Base-by-base conservation (phyloP, 2,888 invertebrate species). In the Chaitophorus viminalis region DNA sequence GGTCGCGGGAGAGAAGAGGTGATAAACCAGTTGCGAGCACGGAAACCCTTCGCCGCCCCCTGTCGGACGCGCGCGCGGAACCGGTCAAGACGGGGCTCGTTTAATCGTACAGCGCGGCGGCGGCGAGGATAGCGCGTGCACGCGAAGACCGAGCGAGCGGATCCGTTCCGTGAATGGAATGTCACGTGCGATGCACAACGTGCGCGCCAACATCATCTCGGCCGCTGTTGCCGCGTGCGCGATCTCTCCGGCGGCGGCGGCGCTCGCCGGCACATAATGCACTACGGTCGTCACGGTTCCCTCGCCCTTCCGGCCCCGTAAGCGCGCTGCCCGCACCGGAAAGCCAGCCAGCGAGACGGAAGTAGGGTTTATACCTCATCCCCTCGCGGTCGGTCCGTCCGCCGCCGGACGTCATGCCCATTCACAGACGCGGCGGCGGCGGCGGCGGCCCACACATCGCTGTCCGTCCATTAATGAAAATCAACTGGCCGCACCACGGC, bases 41-140 rank as follows among this genome's bases (percentile, higher is more conserved):
- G 87, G 87, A 87, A 87, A 87, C 87, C 87, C 87, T 81, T 81
- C 87, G 81, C 36, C 72, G 46, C 81, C 74, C 74, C 68, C 85
- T 25, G 3, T 54, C 36, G 52, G 52, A 76, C 72, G 14, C 39
- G 29, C 72, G 72, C n/a, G 60, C 11, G 60, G 60, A 72, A 87
- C 87, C 87, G 87, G 87, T 87, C 87, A 65, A 75, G 70, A 77
- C 77, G 77, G 60, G 77, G 60, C 46, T 77, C 86, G 60, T 77
- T 8, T 8, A n/a, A n/a, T n/a, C n/a, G n/a, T n/a, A n/a, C n/a
- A n/a, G n/a, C n/a, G n/a, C n/a, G n/a, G 5, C 39, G 39, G 11
- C 39, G 11, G 60, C 60, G 60, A 17, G 14, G 52, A 17, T 17
- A 17, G 52, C 60, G 60, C 21, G 60, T 9, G 60, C 60, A 14